These are phyloP conservation scores for Setophaga kirtlandii DNA, from an alignment of 2,113 vertebrate species.

Conservation along the genomic window DNA sequence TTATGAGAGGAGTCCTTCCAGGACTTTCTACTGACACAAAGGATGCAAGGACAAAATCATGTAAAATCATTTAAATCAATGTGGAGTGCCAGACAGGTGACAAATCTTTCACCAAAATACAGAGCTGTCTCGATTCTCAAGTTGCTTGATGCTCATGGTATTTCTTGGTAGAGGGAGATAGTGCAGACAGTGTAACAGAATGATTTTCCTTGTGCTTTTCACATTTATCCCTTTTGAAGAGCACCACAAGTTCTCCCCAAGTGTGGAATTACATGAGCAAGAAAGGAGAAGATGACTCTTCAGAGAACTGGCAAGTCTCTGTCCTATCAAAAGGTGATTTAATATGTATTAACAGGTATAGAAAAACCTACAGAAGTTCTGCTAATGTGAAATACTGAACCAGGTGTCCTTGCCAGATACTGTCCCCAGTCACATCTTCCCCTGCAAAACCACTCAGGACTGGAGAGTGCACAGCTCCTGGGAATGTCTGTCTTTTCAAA, in stretches of 20 bases:
- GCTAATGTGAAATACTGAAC: background rate
- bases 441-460: background rate
- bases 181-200: background rate
- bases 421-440: background rate
- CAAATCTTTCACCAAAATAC: background rate
- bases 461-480: background rate
- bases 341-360: background rate
- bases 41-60: background rate
- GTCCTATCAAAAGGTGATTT: background rate
- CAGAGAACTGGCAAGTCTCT: background rate
- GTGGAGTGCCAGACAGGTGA: background rate
- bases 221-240: background rate
- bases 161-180: background rate
- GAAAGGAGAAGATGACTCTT: background rate
- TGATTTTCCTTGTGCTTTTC: background rate
- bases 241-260: background rate
- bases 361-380: background rate
- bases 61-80: background rate
- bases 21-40: background rate
- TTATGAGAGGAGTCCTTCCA: background rate
- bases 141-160: background rate
- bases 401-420: background rate
- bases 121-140: background rate
- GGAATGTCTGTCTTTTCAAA: background rate
- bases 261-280: background rate